Base-by-base conservation (phyloP, 2,888 invertebrate species). In the Leucophenga montana region DNA sequence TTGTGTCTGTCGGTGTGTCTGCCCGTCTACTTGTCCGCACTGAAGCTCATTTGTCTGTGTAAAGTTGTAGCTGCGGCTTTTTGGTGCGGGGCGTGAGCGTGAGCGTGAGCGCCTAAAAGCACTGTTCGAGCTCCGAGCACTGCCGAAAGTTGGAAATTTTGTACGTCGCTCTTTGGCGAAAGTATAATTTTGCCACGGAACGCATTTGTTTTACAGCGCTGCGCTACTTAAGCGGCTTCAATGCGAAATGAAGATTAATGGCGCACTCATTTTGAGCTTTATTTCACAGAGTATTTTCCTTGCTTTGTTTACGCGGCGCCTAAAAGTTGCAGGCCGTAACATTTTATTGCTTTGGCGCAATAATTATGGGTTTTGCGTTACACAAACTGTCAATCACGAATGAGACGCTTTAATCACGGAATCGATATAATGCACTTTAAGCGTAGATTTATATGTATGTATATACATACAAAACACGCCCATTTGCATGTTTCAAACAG, bases 181-280 rank as follows among this genome's bases (percentile, higher is more conserved):
- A 13, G 33, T 59, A 18, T 59, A 59, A 66, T 54, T 66, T 33
- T 65, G 44, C 68, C 69, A 69, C 70, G 70, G 71, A 69, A 70
- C 66, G 64, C 72, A 73, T 75, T 75, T 73, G 73, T 71, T 75
- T 61, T 53, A 71, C 69, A 68, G 62, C 68, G 61, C 67, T 50
- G 69, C 61, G 70, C 66, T 73, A 75, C 73, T 77, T 77, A 72
- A 71, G 65, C 61, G 44, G 61, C 61, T 44, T 39, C 44, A 62
- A 9, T 27, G 27, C 44, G 78, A 82, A 86, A 86, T 86, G 83
- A 86, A 86, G 86, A 86, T 86, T 86, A 86, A 86, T 86, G 85
- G 78, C 75, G 77, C 72, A 50, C 31, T 14, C 31, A 33, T 20
- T 54, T 16, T 56, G 16, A 13, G 56, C 56, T 56, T 9, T 13